These are phyloP conservation scores for Trogon surrucura DNA, from an alignment of 2,113 vertebrate species.

Conservation along the genomic window DNA sequence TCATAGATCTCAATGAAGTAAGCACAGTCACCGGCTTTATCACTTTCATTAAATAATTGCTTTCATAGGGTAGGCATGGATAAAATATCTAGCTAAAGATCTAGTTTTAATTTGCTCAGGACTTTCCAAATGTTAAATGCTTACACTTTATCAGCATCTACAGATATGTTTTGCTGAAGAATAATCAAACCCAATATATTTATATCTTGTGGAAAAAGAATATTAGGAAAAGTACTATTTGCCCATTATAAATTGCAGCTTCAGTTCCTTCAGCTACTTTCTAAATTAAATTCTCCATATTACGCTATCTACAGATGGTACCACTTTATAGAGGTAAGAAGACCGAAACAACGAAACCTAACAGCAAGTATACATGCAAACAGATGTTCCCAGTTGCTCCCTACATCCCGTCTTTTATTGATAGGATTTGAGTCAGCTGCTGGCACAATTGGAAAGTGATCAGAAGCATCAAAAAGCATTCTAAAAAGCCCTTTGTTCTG, in stretches of 20 bases:
- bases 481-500: not conserved
- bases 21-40: not conserved
- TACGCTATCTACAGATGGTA: not conserved
- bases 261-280: not conserved
- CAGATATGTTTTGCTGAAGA: not conserved
- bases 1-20: not conserved
- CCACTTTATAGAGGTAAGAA: not conserved
- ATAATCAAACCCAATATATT: not conserved
- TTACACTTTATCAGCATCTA: not conserved
- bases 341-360: not conserved
- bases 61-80: not conserved
- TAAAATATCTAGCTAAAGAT: not conserved
- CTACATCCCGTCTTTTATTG: not conserved
- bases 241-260: not conserved
- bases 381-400: not conserved
- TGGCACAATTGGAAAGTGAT: not conserved
- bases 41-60: not conserved
- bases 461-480: not conserved
- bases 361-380: not conserved
- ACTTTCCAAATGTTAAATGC: not conserved
- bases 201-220: not conserved
- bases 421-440: not conserved
- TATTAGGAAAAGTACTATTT: not conserved
- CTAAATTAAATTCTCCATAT: fast-evolving
- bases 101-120: not conserved